phyloP scores from a whole-genome alignment of 92 coral and sea anemone species.

The Zoanthus solanderi region DNA sequence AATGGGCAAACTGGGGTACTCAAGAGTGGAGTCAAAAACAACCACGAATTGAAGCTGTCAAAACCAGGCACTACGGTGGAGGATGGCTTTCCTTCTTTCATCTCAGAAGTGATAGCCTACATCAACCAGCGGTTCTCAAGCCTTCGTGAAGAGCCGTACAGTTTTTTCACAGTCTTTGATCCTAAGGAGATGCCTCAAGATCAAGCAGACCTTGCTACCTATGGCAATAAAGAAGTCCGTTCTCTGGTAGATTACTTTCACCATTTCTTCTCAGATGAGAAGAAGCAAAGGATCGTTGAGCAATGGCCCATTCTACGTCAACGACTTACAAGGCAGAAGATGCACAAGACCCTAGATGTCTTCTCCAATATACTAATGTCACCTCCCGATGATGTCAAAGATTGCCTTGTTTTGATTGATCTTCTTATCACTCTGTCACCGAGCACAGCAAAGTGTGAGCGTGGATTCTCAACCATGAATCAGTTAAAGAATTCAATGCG shows the following conservation, averaged over 20 bases:
- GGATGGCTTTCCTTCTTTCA: background rate
- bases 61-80: slow-evolving; percentile 30
- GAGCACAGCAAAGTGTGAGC: slow-evolving; percentile 53
- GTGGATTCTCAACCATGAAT: slow-evolving; percentile 53
- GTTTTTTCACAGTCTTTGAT: slow-evolving; percentile 48
- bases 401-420: slow-evolving; percentile 38
- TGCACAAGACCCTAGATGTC: slow-evolving; percentile 39
- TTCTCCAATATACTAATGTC: slow-evolving; percentile 49
- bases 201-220: slow-evolving; percentile 38
- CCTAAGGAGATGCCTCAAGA: slow-evolving; percentile 58
- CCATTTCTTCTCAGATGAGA: slow-evolving; percentile 36
- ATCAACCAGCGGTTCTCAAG: slow-evolving; percentile 39
- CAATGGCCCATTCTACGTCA: slow-evolving; percentile 54
- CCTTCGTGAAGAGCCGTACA: slow-evolving; percentile 49
- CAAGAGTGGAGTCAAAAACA: slow-evolving; percentile 39
- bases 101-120: slow-evolving; percentile 16
- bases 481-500: slow-evolving; percentile 44
- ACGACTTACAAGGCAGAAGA: slow-evolving; percentile 48
- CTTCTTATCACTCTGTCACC: slow-evolving; percentile 50
- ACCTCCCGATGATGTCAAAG: slow-evolving; percentile 52
- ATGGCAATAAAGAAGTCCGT: slow-evolving; percentile 50
- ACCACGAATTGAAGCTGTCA: slow-evolving; percentile 41
- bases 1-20: slow-evolving; percentile 34
- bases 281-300: slow-evolving; percentile 48
- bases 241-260: slow-evolving; percentile 51